Base-by-base conservation (phyloP, 1,140 invertebrate genomes). In the Heliconius himera region DNA sequence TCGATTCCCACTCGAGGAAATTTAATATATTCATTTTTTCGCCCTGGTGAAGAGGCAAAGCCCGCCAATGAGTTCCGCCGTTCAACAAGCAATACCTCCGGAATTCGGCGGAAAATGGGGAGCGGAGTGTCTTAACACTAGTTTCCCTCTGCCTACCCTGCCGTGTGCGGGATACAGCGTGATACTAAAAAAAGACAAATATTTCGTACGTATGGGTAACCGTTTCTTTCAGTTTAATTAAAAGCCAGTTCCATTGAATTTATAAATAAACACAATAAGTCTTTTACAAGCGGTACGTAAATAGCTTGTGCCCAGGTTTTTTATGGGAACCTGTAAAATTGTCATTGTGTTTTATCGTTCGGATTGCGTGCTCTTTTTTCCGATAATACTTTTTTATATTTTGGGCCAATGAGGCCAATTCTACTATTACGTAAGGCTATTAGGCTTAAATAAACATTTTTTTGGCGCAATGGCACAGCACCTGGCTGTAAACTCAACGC, bases 321-420 rank as follows among this genome's bases (percentile, higher is more conserved):
- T 85, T 83, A 85, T 80, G 78, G 18, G 75, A 80, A 80, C 81
- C 76, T 83, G 82, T 77, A 70, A 81, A 76, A 84, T 79, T 82
- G 74, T 74, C 60, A 81, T 82, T 83, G 79, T 84, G 82, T 84
- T 88, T 88, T 85, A 85, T 85, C 82, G 82, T 74, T 82, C 79
- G 54, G 74, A 83, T 91, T 90, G 90, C 90, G 89, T 90, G 90
- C 77, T 85, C 82, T 82, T 76, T 83, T 84, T 84, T 82, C 41
- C 81, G 77, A 79, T 71, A 46, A 41, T 49, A 76, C 72, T 20
- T 81, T 16, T 46, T 82, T 83, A 72, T 36, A 38, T 36, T 38
- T 72, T 72, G 36, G 70, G 70, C 33, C 70, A 41, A 41, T 66
- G 4, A 66, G 29, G 60, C 3, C 22, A 66, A 29, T 66, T 66